Evolutionary conservation across 1,140 invertebrate species (phyloP).

Genomic region (Macrobrachium rosenbergii): DNA sequence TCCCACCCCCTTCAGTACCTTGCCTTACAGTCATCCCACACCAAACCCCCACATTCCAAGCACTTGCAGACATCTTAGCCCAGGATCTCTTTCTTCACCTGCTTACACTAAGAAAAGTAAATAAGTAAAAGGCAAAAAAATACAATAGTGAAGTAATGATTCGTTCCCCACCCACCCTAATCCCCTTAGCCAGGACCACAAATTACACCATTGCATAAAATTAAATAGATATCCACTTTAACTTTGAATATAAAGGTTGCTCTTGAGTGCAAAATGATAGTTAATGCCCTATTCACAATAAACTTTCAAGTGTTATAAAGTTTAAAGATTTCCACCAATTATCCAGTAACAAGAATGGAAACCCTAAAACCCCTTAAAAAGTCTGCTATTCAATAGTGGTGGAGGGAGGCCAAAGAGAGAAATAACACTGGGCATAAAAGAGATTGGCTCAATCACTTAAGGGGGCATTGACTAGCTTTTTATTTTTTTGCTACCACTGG

Average conservation of each 20-base stretch:
- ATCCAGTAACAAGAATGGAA: too few relatives aligned
- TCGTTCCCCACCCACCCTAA: too few relatives aligned
- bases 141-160: too few relatives aligned
- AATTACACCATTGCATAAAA: too few relatives aligned
- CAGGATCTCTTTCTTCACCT: too few relatives aligned
- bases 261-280: background rate
- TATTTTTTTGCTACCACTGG: background rate
- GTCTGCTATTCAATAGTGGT: constrained; percentile 15
- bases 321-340: too few relatives aligned
- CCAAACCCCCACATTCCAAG: background rate
- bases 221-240: too few relatives aligned
- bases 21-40: background rate
- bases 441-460: constrained; percentile 43
- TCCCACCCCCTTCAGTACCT: constrained; percentile 9
- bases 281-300: constrained; percentile 9
- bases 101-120: too few relatives aligned
- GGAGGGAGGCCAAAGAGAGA: constrained; percentile 21
- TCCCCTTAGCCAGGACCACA: too few relatives aligned
- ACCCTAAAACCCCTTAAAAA: background rate
- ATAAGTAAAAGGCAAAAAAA: too few relatives aligned
- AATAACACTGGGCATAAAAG: constrained; percentile 32
- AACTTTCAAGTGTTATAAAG: too few relatives aligned
- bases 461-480: constrained; percentile 32
- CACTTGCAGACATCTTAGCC: background rate
- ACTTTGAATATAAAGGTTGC: too few relatives aligned